Evolutionary conservation across 2,888 invertebrate genomes (phyloP), one percentile per base, ranked within the genome.

Genomic region (Laspeyria flexula): DNA sequence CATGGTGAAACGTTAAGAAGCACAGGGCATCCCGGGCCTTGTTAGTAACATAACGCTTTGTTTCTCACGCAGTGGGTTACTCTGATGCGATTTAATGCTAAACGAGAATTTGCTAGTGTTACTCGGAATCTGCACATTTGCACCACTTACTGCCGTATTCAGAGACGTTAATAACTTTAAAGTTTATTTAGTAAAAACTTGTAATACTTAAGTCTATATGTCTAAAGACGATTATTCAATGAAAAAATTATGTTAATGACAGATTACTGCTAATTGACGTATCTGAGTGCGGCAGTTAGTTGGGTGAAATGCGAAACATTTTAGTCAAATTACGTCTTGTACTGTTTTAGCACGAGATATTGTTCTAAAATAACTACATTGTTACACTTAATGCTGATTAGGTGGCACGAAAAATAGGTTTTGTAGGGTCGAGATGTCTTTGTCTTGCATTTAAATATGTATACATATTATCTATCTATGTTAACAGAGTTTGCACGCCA

Each of bases 51-150:
- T 65, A 71, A 76, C 60, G 68, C 74, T 73, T 75, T 73, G 75
- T 74, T 81, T 82, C 80, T 75, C 79, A 80, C 79, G 80, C 75
- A 63, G 78, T 73, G 50, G 58, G 62, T 79, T 75, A 72, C 75
- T 57, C 65, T 70, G 68, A 71, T 58, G 65, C 60, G 55, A 73
- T 73, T 70, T 73, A 69, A 71, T 68, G 63, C 71, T 53, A 56
- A 60, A 55, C 55, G 49, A 50, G 49, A 55, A 52, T 57, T 59
- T 55, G 55, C 59, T 43, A 58, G 44, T 50, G 48, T 60, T 60
- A 60, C 12, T 40, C 40, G 39, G 49, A 64, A 65, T 60, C 57
- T 60, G 50, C 39, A 49, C 47, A 57, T 68, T 60, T 51, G 51
- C 51, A 47, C 48, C 44, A 54, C 47, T 64, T n/a, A n/a, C n/a